Base-by-base conservation (phyloP, 2,113 vertebrate species). In the Pyxicephalus adspersus region DNA sequence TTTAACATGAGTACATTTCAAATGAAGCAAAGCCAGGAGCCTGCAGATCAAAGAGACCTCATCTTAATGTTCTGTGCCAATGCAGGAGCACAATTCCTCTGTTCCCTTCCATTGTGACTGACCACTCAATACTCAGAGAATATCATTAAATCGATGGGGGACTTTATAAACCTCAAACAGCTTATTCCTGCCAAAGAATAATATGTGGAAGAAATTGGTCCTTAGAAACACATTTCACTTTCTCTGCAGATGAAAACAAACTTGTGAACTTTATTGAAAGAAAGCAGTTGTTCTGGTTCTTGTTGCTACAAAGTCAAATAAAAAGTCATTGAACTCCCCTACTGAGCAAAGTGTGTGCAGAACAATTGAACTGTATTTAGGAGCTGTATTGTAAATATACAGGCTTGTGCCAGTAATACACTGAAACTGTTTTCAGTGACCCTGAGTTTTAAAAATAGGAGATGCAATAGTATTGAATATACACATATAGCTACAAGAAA, bases 141-240 rank as follows among this genome's bases (percentile, higher is more conserved):
- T 83, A 57, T 64, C 79, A 85, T 87, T 82, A 89, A 89, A 87
- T 85, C 64, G 55, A 45, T 73, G 34, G 81, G 84, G 83, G 86
- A 83, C 20, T 0, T 83, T 86, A 84, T 79, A 83, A 81, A 23
- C 64, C 86, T 86, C 83, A 81, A 84, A 87, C 84, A 54, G 83
- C 55, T 88, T 71, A 77, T 84, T 58, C 83, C 57, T 86, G 61
- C 84, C 83, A 18, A 1, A 2, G 23, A 2, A 68, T 61, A 81
- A 65, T 66, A 81, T 72, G 80, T 38, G 73, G 82, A 86, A 74
- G 64, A 80, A 81, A 84, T 82, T 13, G 76, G 23, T 86, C 83
- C 74, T 87, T 64, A 83, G 34, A 86, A 86, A 84, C 55, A 26
- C 51, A 78, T 86, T 83, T 85, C 25, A 16, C 86, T 87, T 86